phyloP scores from a whole-genome alignment of 1,140 invertebrate species.

The Drosophila truncata region DNA sequence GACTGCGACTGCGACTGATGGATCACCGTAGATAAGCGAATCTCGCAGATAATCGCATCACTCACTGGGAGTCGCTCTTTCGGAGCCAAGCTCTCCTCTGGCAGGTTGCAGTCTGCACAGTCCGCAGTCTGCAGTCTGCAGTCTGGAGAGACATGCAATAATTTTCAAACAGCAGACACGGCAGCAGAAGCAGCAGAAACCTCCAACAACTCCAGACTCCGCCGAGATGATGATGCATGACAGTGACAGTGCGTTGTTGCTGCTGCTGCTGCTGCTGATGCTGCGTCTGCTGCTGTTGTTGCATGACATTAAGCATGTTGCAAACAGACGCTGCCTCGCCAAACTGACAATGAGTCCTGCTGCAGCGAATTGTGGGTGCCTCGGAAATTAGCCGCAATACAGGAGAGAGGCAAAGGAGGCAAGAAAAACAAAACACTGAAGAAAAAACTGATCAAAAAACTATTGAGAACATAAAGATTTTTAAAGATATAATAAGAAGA shows the following conservation, averaged over 20 bases:
- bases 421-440: background rate
- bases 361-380: slow-evolving; percentile 82
- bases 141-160: slow-evolving; percentile 71
- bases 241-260: slow-evolving; percentile 79
- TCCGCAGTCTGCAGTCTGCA: slow-evolving; percentile 32
- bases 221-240: slow-evolving; percentile 78
- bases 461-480: no score
- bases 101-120: slow-evolving; percentile 47
- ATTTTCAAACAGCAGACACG: slow-evolving; percentile 70
- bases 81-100: slow-evolving; percentile 47
- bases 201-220: slow-evolving; percentile 25
- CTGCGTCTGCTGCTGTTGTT: slow-evolving; percentile 47
- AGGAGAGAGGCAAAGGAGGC: background rate
- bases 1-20: slow-evolving; percentile 66
- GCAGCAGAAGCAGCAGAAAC: slow-evolving; percentile 31
- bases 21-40: slow-evolving; percentile 85
- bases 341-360: slow-evolving; percentile 54
- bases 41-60: slow-evolving; percentile 85
- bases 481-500: background rate
- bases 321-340: slow-evolving; percentile 72
- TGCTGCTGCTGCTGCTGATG: slow-evolving; percentile 46
- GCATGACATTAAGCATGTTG: slow-evolving; percentile 81
- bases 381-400: slow-evolving; percentile 78
- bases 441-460: background rate
- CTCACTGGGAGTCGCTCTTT: slow-evolving; percentile 67